A percentile compares a stretch with the other conserved stretches of the same genome.
phyloP scores from a whole-genome alignment of 2,797 vertebrate species.

The Arnoldichthys spilopterus region DNA sequence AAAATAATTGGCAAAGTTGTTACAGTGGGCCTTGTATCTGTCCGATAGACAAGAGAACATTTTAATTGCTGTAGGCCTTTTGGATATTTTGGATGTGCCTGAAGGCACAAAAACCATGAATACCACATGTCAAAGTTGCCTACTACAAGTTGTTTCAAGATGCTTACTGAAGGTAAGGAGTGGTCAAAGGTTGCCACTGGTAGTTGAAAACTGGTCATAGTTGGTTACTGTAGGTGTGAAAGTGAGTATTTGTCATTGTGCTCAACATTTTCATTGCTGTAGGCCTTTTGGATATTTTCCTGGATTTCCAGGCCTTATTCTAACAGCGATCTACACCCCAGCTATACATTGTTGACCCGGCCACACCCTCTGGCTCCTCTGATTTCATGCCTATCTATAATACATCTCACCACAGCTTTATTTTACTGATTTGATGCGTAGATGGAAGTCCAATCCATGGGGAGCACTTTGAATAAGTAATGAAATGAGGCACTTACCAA shows the following conservation, averaged over 20 bases:
- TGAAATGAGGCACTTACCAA: conserved; percentile 15
- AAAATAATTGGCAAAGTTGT: background rate
- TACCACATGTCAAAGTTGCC: no score
- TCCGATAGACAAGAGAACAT: background rate
- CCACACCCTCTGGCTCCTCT: background rate
- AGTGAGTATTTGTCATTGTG: no score
- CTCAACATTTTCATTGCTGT: background rate
- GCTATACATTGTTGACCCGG: background rate
- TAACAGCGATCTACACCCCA: background rate
- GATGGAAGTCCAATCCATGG: conserved; percentile 9
- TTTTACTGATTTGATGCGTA: conserved; percentile 2
- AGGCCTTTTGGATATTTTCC: no score
- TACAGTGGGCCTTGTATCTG: background rate
- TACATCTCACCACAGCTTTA: conserved; percentile 1
- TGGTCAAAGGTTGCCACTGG: no score
- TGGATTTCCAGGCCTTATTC: background rate
- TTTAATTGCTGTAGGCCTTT: background rate
- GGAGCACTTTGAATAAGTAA: conserved; percentile 27
- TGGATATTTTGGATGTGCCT: no score
- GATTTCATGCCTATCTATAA: conserved; percentile 12
- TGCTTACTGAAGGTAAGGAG: no score
- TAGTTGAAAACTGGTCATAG: no score
- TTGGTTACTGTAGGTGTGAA: no score
- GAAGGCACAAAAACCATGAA: no score
- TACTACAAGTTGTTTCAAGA: no score